Base-by-base conservation (phyloP, 1,140 invertebrate species). In the Pogonomyrmex barbatus region DNA sequence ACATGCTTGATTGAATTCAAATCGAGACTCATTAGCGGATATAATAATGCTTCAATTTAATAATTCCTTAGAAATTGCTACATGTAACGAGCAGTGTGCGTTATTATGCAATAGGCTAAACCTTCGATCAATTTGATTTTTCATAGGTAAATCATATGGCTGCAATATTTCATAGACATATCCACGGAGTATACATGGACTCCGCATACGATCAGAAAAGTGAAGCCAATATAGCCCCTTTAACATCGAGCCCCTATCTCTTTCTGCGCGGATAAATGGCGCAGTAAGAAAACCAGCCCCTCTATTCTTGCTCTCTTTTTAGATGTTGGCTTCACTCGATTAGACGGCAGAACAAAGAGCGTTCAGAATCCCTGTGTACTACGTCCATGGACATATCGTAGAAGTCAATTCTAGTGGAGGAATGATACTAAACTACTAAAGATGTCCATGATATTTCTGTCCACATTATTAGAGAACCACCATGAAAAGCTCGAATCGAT, bases 21-120 rank as follows among this genome's bases (percentile, higher is more conserved):
- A 52, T 73, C 70, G 70, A 47, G 70, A 52, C 47, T 73, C 70
- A 73, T 54, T 50, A 47, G 39, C 17, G 47, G 70, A 45, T 73
- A 47, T 9, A 60, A 33, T 60, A 60, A 60, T 33, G 56, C 30
- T 6, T 60, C 56, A 24, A 60, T 60, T 60, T 60, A 8, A 60
- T 60, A 9, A 30, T 60, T 30, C 12, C 8, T 60, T 4, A 56
- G 52, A 5, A 54, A 54, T 17, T 54, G 52, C 52, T 54, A 17
- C 0, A 17, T 54, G 52, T 54, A 54, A 54, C 14, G 52, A 54
- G 52, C 52, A 54, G 2, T 54, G 52, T 54, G 52, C 52, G 52
- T 54, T 54, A 4, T 54, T 14, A n/a, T 54, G 17, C 14, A 54
- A 54, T 17, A 54, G 17, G 17, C 52, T 14, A 54, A 54, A 54